phyloP scores from a whole-genome alignment of 2,797 vertebrate species.

The Novumbra hubbsi region DNA sequence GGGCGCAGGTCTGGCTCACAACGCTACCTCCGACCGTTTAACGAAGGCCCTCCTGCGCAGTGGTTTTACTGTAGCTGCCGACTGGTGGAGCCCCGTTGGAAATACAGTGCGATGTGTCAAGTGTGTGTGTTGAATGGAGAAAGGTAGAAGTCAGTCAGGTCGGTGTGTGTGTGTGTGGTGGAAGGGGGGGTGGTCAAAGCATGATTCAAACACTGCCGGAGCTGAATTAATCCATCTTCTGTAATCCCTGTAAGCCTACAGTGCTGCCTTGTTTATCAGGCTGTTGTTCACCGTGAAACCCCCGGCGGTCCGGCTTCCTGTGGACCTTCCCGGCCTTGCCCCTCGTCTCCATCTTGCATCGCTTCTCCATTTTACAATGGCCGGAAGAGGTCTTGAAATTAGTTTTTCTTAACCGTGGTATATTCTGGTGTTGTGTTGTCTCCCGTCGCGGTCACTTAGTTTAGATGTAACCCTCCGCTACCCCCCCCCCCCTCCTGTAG shows the following conservation, averaged over 20 bases:
- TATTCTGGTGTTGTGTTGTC: background rate
- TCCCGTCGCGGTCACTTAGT: background rate
- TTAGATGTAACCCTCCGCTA: constrained; percentile 7
- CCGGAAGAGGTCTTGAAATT: too few species aligned
- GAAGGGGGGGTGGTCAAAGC: constrained; percentile 39
- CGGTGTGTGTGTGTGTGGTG: background rate
- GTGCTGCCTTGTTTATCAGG: constrained; percentile 67
- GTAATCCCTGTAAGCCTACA: constrained; percentile 70
- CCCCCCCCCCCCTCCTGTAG: background rate
- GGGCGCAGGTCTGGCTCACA: constrained; percentile 6
- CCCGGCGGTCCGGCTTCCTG: constrained; percentile 49
- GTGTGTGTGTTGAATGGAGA: constrained; percentile 39
- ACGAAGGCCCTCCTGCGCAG: background rate
- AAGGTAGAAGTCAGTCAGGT: constrained; percentile 26
- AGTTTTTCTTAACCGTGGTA: too few species aligned
- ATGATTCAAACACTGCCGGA: constrained; percentile 68
- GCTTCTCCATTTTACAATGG: constrained; percentile 3
- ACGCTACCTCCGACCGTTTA: background rate
- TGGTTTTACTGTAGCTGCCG: background rate
- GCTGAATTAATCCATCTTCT: constrained; percentile 72
- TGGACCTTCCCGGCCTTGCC: background rate
- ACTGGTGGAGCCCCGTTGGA: background rate
- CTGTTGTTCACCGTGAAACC: constrained; percentile 51
- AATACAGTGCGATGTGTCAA: constrained; percentile 22
- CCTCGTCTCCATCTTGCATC: background rate